phyloP scores from a whole-genome alignment of 2,888 invertebrate species.

The Tuberolachnus salignus region DNA sequence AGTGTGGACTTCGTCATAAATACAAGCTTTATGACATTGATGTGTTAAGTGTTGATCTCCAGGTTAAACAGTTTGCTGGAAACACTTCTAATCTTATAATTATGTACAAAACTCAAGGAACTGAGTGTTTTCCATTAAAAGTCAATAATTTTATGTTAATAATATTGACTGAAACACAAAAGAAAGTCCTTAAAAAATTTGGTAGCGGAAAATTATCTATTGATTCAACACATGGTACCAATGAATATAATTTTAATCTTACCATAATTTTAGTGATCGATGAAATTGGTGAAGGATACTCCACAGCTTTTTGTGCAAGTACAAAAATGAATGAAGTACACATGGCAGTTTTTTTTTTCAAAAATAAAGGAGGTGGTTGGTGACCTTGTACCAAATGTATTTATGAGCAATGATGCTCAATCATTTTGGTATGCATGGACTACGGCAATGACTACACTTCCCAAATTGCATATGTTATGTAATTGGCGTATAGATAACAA shows the following conservation, averaged over 20 bases:
- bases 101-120: too few species aligned
- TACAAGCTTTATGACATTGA: too few species aligned
- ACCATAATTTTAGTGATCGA: slow-evolving; percentile 59
- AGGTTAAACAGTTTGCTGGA: too few species aligned
- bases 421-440: slow-evolving; percentile 59
- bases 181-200: slow-evolving; percentile 59
- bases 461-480: slow-evolving; percentile 58
- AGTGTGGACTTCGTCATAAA: too few species aligned
- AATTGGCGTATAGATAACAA: slow-evolving; percentile 60
- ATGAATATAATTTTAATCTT: slow-evolving; percentile 59
- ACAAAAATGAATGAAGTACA: slow-evolving; percentile 57
- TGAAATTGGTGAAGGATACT: slow-evolving; percentile 59
- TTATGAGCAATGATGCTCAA: slow-evolving; percentile 60
- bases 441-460: slow-evolving; percentile 57
- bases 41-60: too few species aligned
- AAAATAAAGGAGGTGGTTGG: slow-evolving; percentile 57
- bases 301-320: slow-evolving; percentile 59
- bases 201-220: slow-evolving; percentile 59
- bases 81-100: too few species aligned
- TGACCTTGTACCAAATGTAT: slow-evolving; percentile 57
- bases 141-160: too few species aligned
- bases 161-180: slow-evolving; percentile 60
- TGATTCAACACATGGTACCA: slow-evolving; percentile 59
- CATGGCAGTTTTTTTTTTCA: slow-evolving; percentile 57
- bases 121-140: too few species aligned